Evolutionary conservation across 2,888 invertebrate genomes (phyloP).

Genomic region (Acanthacorydalis orientalis): DNA sequence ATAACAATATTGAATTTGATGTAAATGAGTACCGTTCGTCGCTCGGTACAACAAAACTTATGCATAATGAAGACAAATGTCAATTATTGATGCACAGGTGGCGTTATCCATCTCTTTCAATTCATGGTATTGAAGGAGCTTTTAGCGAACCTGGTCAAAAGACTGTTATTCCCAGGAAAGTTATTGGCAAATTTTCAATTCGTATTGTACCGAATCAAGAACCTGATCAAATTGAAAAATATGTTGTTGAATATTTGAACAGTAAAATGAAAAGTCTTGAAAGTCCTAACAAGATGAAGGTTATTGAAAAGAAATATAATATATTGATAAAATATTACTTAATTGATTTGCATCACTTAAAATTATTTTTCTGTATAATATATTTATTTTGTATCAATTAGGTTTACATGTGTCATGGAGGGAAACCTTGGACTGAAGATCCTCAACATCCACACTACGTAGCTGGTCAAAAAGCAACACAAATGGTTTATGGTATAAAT

Average conservation of each 20-base stretch:
- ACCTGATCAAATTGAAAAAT: conserved; percentile 64
- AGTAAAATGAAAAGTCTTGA: conserved; percentile 61
- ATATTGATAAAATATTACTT: no score
- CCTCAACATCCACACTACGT: conserved; percentile 83
- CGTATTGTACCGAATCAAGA: conserved; percentile 90
- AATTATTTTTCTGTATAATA: not conserved
- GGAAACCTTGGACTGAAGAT: conserved; percentile 86
- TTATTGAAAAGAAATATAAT: conserved; percentile 16
- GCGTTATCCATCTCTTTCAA: conserved; percentile 83
- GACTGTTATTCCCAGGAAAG: conserved; percentile 87
- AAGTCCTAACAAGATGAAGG: conserved; percentile 75
- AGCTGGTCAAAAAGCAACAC: conserved; percentile 69
- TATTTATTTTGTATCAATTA: conserved; percentile 1
- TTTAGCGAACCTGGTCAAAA: conserved; percentile 87
- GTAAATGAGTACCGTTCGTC: conserved; percentile 56
- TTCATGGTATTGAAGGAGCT: conserved; percentile 93
- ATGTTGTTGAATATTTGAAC: conserved; percentile 61
- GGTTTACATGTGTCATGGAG: conserved; percentile 46
- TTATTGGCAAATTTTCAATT: conserved; percentile 93
- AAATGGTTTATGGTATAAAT: conserved; percentile 71
- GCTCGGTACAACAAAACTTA: conserved; percentile 49
- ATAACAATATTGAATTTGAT: conserved; percentile 75
- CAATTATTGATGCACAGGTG: conserved; percentile 86
- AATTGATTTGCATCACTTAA: no score
- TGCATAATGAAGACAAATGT: conserved; percentile 64